These are phyloP conservation scores for Misgurnus anguillicaudatus DNA, from an alignment of 2,113 vertebrate species.

Conservation along the genomic window DNA sequence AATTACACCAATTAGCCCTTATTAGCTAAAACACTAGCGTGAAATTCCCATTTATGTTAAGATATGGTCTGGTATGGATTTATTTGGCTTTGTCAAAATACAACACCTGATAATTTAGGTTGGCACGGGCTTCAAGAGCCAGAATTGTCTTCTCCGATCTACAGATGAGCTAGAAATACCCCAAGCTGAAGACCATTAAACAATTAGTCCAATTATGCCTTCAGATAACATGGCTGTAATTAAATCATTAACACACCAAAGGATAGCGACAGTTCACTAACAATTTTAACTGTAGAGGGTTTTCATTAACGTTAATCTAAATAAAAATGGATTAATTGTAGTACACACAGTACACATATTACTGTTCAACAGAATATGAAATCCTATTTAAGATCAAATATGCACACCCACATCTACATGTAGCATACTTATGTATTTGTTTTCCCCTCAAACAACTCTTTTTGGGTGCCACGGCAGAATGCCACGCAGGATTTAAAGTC, in stretches of 20 bases:
- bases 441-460: too few species aligned
- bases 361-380: too few species aligned
- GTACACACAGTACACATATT: not conserved
- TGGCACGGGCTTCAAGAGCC: not conserved
- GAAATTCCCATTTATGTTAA: slow-evolving; percentile 7
- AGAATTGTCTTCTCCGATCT: slow-evolving; percentile 9
- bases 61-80: slow-evolving; percentile 28
- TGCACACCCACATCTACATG: not conserved
- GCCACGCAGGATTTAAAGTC: too few species aligned
- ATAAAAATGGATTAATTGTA: not conserved
- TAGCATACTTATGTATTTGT: too few species aligned
- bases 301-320: not conserved
- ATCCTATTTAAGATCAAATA: too few species aligned
- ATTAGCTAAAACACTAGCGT: slow-evolving; percentile 9
- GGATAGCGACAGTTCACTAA: slow-evolving; percentile 1
- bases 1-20: slow-evolving; percentile 37
- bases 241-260: slow-evolving; percentile 4
- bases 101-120: slow-evolving; percentile 9
- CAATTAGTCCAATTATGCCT: slow-evolving; percentile 11
- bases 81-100: slow-evolving; percentile 15
- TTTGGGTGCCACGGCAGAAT: too few species aligned
- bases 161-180: slow-evolving; percentile 29
- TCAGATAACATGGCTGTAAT: not conserved
- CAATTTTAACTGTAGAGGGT: not conserved
- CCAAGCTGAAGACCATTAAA: slow-evolving; percentile 13